Evolutionary conservation across 2,888 invertebrate genomes (phyloP), one percentile per base, ranked within the genome.

Genomic region (Bembecia ichneumoniformis): DNA sequence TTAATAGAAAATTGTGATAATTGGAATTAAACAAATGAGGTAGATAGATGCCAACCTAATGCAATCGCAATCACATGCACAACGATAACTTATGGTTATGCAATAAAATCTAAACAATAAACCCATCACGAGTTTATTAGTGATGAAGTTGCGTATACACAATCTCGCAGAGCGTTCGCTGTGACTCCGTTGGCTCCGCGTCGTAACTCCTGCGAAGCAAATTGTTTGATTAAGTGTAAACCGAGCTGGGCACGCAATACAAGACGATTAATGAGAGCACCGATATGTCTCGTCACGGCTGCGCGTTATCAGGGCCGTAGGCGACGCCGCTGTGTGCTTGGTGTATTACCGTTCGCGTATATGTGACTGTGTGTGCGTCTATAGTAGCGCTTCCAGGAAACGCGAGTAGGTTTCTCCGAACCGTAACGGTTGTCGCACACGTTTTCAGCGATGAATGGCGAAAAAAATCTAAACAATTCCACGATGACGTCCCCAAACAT

Each of bases 341-440:
- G 71, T 66, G 60, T 66, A 62, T 14, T 34, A 4, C 36, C 11
- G 13, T 59, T 63, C 59, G 58, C 54, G 53, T 57, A 52, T 53
- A 17, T 16, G 54, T 68, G 57, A 61, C 64, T 58, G 64, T 77
- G 81, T 79, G 82, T 74, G 82, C 74, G 73, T 58, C 57, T 61
- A 70, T 84, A 83, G 83, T 84, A 79, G 77, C 77, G 76, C 72
- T 87, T 87, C 86, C 82, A 78, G 80, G 86, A 86, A 87, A 75
- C 77, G 75, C 82, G 82, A 77, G 77, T 83, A 77, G 66, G 66
- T 80, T 86, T 86, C 86, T 79, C 73, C 58, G 86, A 81, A 86
- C 67, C 70, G 76, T 81, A 77, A 71, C 75, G 80, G 81, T 79
- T 77, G 78, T 73, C 74, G 71, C 66, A 74, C 75, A 82, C 82